Conservation (phyloP, 2,888 invertebrate genomes). For the Microctonus aethiopoides region DNA sequence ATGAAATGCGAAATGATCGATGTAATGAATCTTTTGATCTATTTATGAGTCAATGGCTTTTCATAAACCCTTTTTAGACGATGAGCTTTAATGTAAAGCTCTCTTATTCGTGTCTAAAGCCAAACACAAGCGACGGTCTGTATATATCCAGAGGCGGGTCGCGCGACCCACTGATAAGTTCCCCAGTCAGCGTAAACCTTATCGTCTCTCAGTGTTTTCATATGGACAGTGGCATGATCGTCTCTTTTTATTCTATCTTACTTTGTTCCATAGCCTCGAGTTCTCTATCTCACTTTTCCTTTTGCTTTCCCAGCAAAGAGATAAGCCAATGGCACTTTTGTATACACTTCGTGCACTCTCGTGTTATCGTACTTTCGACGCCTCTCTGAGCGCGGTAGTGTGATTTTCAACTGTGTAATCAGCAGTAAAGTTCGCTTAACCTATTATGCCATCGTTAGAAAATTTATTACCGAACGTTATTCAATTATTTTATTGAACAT, state of each 20-base stretch:
- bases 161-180: not conserved
- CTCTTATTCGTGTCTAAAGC: not conserved
- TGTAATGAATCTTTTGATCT: too few relatives aligned
- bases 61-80: not conserved
- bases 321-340: slow-evolving; percentile 49
- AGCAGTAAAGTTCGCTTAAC: slow-evolving; percentile 2
- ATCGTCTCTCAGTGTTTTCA: slow-evolving; percentile 16
- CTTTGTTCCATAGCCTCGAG: not conserved
- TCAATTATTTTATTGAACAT: not conserved
- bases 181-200: slow-evolving; percentile 28
- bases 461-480: not conserved
- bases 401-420: not conserved
- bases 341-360: slow-evolving; percentile 38
- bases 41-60: too few relatives aligned
- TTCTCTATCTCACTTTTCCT: slow-evolving; percentile 27
- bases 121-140: not conserved
- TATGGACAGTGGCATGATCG: not conserved
- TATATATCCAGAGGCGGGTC: not conserved
- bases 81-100: not conserved
- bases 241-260: not conserved
- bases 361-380: not conserved
- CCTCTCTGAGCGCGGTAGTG: not conserved
- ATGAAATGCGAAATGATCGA: too few relatives aligned
- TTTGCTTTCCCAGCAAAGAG: slow-evolving; percentile 30
- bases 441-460: not conserved